Evolutionary conservation across 2,888 invertebrate species (phyloP).

Genomic region (Clepsis dumicolana): DNA sequence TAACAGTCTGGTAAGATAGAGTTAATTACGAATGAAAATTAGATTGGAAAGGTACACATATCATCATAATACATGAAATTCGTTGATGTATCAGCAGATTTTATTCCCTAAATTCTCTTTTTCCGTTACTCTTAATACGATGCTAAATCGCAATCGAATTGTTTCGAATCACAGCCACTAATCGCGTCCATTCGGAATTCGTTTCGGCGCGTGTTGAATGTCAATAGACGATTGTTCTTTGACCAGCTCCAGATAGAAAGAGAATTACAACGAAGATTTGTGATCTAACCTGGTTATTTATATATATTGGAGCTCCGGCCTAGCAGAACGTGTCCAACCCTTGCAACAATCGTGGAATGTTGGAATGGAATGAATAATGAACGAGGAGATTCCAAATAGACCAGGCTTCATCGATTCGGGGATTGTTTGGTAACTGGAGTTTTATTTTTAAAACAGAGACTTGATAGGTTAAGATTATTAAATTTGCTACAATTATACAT

Average conservation of each 20-base stretch:
- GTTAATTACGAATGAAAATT: too few species aligned
- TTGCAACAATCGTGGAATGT: constrained; percentile 12
- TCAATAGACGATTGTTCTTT: background rate
- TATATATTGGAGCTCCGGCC: constrained; percentile 3
- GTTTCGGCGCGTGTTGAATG: background rate
- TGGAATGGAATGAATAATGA: constrained; percentile 31
- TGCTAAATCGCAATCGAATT: background rate
- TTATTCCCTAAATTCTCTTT: background rate
- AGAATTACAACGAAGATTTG: constrained; percentile 4
- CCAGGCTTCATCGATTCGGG: constrained; percentile 33
- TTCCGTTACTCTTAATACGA: too few species aligned
- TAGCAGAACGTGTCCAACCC: background rate
- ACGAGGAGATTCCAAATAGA: constrained; percentile 31
- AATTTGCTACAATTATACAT: too few species aligned
- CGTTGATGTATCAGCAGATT: background rate
- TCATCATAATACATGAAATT: too few species aligned
- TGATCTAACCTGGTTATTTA: constrained; percentile 11
- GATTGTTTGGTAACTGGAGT: constrained; percentile 4
- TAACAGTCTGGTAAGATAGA: too few species aligned
- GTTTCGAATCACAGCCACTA: background rate
- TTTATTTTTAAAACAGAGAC: background rate
- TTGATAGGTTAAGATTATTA: background rate
- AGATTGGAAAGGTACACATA: too few species aligned
- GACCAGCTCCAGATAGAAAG: background rate
- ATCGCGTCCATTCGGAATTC: background rate